phyloP scores from a whole-genome alignment of 2,113 vertebrate species.

The Anolis sagrei region DNA sequence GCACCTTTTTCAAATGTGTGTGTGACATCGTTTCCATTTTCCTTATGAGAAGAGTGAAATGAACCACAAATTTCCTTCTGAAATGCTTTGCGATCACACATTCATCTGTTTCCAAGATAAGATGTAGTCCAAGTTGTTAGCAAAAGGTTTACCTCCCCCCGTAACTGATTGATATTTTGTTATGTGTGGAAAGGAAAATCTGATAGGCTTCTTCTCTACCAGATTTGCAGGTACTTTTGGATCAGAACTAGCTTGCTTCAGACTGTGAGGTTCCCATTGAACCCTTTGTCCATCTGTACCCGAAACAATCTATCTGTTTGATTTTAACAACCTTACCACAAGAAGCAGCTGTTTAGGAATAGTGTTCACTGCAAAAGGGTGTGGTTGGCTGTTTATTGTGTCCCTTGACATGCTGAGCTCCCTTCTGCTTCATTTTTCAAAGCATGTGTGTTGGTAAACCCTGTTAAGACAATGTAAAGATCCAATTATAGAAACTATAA shows the following conservation, averaged over 20 bases:
- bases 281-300: neutral
- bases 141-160: too few species aligned
- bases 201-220: too few species aligned
- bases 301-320: neutral
- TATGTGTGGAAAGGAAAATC: too few species aligned
- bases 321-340: neutral
- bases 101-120: too few species aligned
- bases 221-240: neutral
- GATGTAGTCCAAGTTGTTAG: too few species aligned
- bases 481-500: constrained; percentile 79
- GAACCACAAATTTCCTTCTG: too few species aligned
- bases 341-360: neutral
- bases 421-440: constrained; percentile 73
- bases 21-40: too few species aligned
- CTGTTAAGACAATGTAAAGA: constrained; percentile 79
- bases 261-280: neutral
- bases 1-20: too few species aligned
- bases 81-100: too few species aligned
- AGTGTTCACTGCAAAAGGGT: neutral
- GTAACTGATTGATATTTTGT: too few species aligned
- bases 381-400: constrained; percentile 4
- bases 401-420: constrained; percentile 53
- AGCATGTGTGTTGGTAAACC: constrained; percentile 68
- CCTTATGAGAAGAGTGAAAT: too few species aligned
- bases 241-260: neutral